phyloP scores from a whole-genome alignment of 2,888 invertebrate species.

The Labia minor region DNA sequence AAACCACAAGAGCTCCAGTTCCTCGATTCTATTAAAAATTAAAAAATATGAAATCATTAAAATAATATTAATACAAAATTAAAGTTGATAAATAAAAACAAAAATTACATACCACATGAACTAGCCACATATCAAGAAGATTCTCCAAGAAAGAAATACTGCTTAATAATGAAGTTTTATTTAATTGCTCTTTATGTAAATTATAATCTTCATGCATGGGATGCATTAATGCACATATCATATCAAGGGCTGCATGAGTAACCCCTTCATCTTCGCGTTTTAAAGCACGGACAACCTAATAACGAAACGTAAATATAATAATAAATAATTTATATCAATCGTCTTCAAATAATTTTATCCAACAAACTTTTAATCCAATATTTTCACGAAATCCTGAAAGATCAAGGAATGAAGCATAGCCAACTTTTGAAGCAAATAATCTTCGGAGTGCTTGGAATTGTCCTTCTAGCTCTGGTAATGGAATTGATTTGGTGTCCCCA shows the following conservation, averaged over 20 bases:
- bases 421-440: conserved; percentile 93
- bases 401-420: conserved; percentile 74
- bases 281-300: conserved; percentile 69
- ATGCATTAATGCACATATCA: conserved; percentile 95
- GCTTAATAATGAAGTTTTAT: conserved; percentile 90
- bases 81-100: background rate
- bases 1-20: conserved; percentile 90
- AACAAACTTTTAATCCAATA: conserved; percentile 60
- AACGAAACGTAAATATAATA: background rate
- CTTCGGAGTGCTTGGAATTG: conserved; percentile 90
- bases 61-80: background rate
- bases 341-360: too few relatives aligned
- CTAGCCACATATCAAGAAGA: conserved; percentile 87
- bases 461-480: conserved; percentile 64
- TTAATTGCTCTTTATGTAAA: conserved; percentile 91
- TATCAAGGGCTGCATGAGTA: conserved; percentile 92
- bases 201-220: conserved; percentile 97
- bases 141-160: conserved; percentile 85
- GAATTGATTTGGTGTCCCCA: conserved; percentile 49
- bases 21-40: conserved; percentile 59
- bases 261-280: conserved; percentile 79
- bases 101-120: conserved; percentile 69
- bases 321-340: background rate
- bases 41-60: conserved; percentile 18
- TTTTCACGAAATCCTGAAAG: conserved; percentile 77